Base-by-base conservation (phyloP, 64 coral and sea anemone genomes). In the Orbicella faveolata region DNA sequence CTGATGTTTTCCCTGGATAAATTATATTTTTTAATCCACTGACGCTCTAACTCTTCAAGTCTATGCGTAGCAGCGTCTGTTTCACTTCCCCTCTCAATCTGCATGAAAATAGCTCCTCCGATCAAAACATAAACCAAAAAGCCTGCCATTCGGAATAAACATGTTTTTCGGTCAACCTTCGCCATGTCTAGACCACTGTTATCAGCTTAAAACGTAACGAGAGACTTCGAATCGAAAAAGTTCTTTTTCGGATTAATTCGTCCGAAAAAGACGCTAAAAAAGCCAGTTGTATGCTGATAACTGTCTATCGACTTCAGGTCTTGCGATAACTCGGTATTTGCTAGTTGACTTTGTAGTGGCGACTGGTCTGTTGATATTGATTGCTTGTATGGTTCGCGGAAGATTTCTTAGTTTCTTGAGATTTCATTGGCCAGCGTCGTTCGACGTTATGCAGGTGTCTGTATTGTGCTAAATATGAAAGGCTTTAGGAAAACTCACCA, bases 91-190 rank as follows among this genome's bases (percentile, higher is more conserved):
- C 73, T 73, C 52, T 85, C 82, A 18, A 85, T 70, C 23, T 85
- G 82, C 82, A 85, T 85, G 41, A 85, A 85, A 72, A 85, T n/a
- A 72, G 64, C 64, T 72, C 64, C 82, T 36, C 82, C 82, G 18
- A 70, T 52, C 8, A 85, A 20, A 25, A 85, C 39, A 52, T 53
- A 85, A 52, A 33, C 68, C 3, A 41, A 52, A 85, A 85, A 72
- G 0, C 37, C 23, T 72, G 30, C 2, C 20, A 85, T 36, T 52
- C 37, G 82, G 11, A 67, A 67, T 68, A 72, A n/a, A 72, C 20
- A 70, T 7, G 35, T 72, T 39, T 15, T 70, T 12, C 23, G 3
- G 67, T 26, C 25, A 26, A 26, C 25, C 21, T 11, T 70, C 67
- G 67, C 4, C 67, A 70, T 70, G 6, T 23, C n/a, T 70, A 26